Evolutionary conservation across 2,888 invertebrate species (phyloP).

Genomic region (Coleophora deauratella): DNA sequence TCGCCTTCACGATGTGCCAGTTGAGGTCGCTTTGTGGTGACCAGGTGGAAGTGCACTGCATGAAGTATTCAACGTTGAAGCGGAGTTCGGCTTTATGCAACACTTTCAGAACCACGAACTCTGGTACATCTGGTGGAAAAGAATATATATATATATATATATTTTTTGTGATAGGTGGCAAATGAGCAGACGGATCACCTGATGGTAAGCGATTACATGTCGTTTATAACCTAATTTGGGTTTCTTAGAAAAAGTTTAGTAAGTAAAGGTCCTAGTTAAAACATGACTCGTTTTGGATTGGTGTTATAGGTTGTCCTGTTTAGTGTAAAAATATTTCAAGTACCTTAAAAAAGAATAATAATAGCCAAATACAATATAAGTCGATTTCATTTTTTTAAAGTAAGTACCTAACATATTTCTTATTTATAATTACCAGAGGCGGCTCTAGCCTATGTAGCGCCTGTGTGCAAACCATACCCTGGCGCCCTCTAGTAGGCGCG

Average conservation of each 20-base stretch:
- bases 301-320: no score
- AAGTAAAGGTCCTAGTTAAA: background rate
- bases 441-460: no score
- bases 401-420: no score
- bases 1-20: conserved; percentile 80
- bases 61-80: conserved; percentile 77
- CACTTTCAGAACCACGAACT: conserved; percentile 81
- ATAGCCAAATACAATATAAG: background rate
- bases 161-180: background rate
- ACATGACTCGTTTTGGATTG: no score
- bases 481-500: no score
- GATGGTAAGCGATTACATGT: no score
- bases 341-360: background rate
- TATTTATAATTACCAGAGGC: no score
- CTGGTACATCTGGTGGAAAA: conserved; percentile 79
- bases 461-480: no score
- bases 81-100: conserved; percentile 57
- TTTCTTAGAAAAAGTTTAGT: background rate
- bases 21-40: conserved; percentile 78
- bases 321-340: no score
- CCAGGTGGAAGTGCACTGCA: conserved; percentile 84
- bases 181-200: no score
- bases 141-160: background rate
- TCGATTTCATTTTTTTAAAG: no score
- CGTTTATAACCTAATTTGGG: background rate